Percentiles rank a stretch among this genome's conserved stretches.
Evolutionary conservation across 1,140 invertebrate genomes (phyloP).

Genomic region (Nasonia giraulti): DNA sequence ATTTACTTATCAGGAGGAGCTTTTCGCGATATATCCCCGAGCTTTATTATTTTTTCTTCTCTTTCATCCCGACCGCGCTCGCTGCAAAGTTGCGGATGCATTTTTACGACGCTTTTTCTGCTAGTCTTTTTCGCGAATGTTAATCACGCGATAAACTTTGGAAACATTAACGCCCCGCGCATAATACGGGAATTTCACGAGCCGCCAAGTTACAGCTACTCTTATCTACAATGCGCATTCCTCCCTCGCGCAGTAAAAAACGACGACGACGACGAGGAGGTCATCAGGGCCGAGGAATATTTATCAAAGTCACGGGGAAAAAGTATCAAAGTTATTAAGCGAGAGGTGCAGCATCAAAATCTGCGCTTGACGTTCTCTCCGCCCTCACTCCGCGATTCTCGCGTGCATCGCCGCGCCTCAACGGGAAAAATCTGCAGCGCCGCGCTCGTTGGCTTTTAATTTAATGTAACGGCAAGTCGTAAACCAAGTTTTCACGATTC

Average conservation of each 20-base stretch:
- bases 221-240: slow-evolving; percentile 44
- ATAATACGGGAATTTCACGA: slow-evolving; percentile 30
- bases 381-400: slow-evolving; percentile 27
- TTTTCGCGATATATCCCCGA: slow-evolving; percentile 31
- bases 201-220: slow-evolving; percentile 28
- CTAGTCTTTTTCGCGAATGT: neutral
- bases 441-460: slow-evolving; percentile 13
- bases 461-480: slow-evolving; percentile 42
- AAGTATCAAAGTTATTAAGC: slow-evolving; percentile 27
- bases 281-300: slow-evolving; percentile 30
- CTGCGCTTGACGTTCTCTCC: slow-evolving; percentile 34
- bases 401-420: slow-evolving; percentile 25
- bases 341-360: slow-evolving; percentile 30
- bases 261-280: neutral
- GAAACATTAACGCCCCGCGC: neutral
- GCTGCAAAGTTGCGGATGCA: neutral
- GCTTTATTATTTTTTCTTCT: slow-evolving; percentile 19
- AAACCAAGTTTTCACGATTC: slow-evolving; percentile 50
- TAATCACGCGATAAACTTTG: slow-evolving; percentile 41
- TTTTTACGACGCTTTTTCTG: neutral
- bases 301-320: slow-evolving; percentile 30
- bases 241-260: neutral
- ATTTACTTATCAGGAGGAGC: slow-evolving; percentile 45
- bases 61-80: neutral
- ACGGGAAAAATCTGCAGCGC: slow-evolving; percentile 16